Percentiles rank a stretch among this genome's conserved stretches.
Conservation (phyloP, 2,797 vertebrate genomes). For the Pempheris klunzingeri region DNA sequence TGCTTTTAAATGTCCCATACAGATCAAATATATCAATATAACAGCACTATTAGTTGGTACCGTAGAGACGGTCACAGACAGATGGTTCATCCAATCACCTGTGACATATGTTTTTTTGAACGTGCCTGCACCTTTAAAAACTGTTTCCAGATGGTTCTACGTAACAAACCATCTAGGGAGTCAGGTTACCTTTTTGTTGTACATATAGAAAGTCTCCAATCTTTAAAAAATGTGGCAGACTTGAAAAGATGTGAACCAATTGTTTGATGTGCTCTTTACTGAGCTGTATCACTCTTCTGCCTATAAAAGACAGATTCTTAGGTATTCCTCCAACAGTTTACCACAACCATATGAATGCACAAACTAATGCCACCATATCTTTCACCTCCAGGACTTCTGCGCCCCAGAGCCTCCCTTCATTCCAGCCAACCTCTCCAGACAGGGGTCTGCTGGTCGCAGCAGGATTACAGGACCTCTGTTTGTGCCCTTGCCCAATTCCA, state of each 20-base stretch:
- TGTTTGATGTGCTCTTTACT: neutral
- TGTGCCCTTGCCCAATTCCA: conserved; percentile 87
- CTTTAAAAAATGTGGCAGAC: no score
- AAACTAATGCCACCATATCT: conserved; percentile 6
- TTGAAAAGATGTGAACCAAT: neutral
- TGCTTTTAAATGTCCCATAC: no score
- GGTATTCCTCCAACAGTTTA: neutral
- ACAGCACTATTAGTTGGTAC: no score
- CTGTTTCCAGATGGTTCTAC: no score
- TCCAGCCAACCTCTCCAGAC: conserved; percentile 77
- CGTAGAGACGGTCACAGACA: no score
- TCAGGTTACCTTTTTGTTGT: no score
- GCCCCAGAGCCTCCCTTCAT: conserved; percentile 69
- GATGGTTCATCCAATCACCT: no score
- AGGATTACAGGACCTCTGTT: conserved; percentile 78
- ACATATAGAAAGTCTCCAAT: no score
- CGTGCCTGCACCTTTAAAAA: no score
- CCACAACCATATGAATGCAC: neutral
- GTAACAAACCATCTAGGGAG: no score
- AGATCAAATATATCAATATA: no score
- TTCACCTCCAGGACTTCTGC: conserved; percentile 82
- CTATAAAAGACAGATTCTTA: neutral
- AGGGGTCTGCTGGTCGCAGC: conserved; percentile 46
- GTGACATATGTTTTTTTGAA: no score
- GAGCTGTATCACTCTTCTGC: neutral